phyloP scores from a whole-genome alignment of 2,797 vertebrate species.

The Acomys russatus region DNA sequence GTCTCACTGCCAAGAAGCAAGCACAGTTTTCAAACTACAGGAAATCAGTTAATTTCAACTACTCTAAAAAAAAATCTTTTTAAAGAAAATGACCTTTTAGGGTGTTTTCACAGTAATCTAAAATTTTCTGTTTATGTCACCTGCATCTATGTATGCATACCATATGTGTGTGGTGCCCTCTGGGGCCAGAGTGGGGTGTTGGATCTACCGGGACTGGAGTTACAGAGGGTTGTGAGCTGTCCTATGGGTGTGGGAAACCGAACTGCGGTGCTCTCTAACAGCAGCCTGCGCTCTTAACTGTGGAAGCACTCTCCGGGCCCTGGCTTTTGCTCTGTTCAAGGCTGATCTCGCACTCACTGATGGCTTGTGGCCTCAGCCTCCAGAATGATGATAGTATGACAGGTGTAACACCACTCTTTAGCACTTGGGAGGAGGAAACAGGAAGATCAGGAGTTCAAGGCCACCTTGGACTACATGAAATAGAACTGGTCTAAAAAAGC shows the following conservation, averaged over 20 bases:
- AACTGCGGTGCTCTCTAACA: neutral
- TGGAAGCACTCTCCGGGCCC: neutral
- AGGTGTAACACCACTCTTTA: neutral
- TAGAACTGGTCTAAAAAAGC: neutral
- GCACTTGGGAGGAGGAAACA: neutral
- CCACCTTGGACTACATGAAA: neutral
- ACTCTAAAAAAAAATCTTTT: too few relatives aligned
- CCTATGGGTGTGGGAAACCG: neutral
- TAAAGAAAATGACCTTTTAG: neutral
- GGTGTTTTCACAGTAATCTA: neutral
- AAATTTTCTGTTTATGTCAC: neutral
- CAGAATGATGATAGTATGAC: neutral
- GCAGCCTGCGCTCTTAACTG: neutral
- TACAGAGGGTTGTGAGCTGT: neutral
- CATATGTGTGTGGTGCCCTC: neutral
- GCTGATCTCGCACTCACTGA: neutral
- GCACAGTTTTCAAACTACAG: slow-evolving; percentile 3
- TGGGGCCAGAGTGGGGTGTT: neutral
- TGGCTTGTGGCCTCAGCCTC: neutral
- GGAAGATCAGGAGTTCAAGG: neutral
- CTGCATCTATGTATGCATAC: neutral
- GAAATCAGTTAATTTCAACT: neutral
- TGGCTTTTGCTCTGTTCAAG: neutral
- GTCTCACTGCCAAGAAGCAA: neutral
- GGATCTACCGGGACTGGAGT: neutral